Conservation (phyloP, 2,888 invertebrate genomes). For the Notocelia uddmanniana region DNA sequence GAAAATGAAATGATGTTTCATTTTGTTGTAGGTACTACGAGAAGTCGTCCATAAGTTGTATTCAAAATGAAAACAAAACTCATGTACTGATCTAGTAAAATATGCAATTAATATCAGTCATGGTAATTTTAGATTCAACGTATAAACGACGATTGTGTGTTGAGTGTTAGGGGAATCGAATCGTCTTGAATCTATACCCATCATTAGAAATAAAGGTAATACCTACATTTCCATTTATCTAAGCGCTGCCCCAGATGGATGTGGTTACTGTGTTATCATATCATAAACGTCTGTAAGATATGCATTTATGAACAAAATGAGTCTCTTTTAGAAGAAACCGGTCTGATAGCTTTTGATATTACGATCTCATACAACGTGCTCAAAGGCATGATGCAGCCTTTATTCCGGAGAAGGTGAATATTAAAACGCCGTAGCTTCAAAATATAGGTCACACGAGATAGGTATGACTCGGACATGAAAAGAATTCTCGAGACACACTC, state of each 20-base stretch:
- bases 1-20: no score
- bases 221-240: no score
- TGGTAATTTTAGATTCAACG: no score
- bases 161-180: no score
- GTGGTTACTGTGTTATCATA: not conserved
- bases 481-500: slow-evolving; percentile 57
- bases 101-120: no score
- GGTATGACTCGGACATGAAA: slow-evolving; percentile 49
- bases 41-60: no score
- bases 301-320: not conserved
- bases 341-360: slow-evolving; percentile 3
- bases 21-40: no score
- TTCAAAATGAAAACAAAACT: no score
- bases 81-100: no score
- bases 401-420: slow-evolving; percentile 39
- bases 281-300: not conserved
- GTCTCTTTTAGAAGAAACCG: not conserved
- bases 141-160: no score
- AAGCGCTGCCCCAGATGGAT: not conserved
- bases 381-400: slow-evolving; percentile 38
- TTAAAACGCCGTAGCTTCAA: slow-evolving; percentile 50
- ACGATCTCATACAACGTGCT: slow-evolving; percentile 11
- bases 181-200: no score
- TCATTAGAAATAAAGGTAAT: no score
- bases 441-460: slow-evolving; percentile 55